phyloP scores from a whole-genome alignment of 2,113 vertebrate genomes.

The Sprattus sprattus region DNA sequence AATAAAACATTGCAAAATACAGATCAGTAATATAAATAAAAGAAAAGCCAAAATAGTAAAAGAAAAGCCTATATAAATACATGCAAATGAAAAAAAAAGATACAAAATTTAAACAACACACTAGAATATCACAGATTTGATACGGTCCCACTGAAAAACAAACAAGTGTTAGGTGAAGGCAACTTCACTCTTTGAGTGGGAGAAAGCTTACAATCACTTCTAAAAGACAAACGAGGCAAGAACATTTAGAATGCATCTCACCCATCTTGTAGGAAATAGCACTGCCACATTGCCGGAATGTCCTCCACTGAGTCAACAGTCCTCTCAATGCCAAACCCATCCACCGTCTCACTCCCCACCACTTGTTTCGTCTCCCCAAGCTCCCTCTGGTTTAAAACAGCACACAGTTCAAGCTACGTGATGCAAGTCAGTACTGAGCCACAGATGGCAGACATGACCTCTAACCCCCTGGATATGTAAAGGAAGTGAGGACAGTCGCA shows the following conservation, averaged over 20 bases:
- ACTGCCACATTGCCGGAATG: slow-evolving; percentile 72
- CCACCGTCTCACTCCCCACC: slow-evolving; percentile 57
- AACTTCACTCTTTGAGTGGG: no score
- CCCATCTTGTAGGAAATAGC: slow-evolving; percentile 84
- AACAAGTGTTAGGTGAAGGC: no score
- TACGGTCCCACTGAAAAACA: background rate
- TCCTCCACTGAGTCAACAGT: slow-evolving; percentile 52
- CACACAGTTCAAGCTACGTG: background rate
- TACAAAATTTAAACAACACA: background rate
- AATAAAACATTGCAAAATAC: background rate
- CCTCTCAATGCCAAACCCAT: slow-evolving; percentile 82
- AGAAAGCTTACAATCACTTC: no score
- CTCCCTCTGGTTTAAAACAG: slow-evolving; percentile 56
- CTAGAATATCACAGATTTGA: background rate
- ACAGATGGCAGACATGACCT: background rate
- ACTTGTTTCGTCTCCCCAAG: slow-evolving; percentile 72
- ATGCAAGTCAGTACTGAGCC: background rate
- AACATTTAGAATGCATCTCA: slow-evolving; percentile 51
- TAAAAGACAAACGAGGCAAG: background rate
- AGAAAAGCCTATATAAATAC: background rate
- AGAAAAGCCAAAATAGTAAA: background rate
- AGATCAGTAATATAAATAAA: background rate
- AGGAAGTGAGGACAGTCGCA: background rate
- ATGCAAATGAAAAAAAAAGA: no score
- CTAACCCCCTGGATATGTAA: background rate